These are phyloP conservation scores for Psephotus haematonotus DNA, from an alignment of 2,113 vertebrate genomes.

Conservation along the genomic window DNA sequence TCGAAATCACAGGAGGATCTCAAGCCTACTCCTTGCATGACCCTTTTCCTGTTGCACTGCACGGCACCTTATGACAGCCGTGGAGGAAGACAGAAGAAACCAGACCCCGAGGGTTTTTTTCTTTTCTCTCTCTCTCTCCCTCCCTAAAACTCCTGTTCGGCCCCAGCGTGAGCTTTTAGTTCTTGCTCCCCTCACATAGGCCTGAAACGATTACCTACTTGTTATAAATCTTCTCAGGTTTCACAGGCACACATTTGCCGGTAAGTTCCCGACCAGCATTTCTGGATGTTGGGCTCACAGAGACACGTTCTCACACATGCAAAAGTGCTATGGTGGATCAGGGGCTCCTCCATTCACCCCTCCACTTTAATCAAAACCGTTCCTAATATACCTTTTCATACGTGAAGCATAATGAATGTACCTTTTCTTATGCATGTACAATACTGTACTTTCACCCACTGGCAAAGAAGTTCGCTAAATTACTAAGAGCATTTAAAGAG, in stretches of 20 bases:
- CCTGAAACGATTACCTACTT: slow-evolving; percentile 83
- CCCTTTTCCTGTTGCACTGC: not conserved
- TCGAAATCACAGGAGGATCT: slow-evolving; percentile 30
- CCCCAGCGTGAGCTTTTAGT: slow-evolving; percentile 73
- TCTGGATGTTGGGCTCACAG: slow-evolving; percentile 36
- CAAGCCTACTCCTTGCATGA: not conserved
- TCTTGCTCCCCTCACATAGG: slow-evolving; percentile 56
- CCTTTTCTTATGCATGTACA: slow-evolving; percentile 69
- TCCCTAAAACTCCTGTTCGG: slow-evolving; percentile 33
- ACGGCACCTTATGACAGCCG: not conserved
- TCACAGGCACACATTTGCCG: slow-evolving; percentile 76
- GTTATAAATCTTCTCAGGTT: slow-evolving; percentile 86
- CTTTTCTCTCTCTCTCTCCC: slow-evolving; percentile 40
- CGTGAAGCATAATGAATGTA: slow-evolving; percentile 64
- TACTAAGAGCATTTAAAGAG: slow-evolving; percentile 65
- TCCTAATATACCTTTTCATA: slow-evolving; percentile 62
- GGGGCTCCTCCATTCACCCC: slow-evolving; percentile 52
- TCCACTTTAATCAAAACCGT: slow-evolving; percentile 55
- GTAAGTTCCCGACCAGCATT: slow-evolving; percentile 53
- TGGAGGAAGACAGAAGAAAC: slow-evolving; percentile 43
- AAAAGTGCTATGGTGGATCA: slow-evolving; percentile 50
- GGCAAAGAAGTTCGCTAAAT: slow-evolving; percentile 68
- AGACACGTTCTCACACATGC: slow-evolving; percentile 47
- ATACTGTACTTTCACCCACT: slow-evolving; percentile 72
- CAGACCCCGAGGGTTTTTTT: slow-evolving; percentile 35